phyloP scores from a whole-genome alignment of 2,113 vertebrate genomes.

The Lathamus discolor region DNA sequence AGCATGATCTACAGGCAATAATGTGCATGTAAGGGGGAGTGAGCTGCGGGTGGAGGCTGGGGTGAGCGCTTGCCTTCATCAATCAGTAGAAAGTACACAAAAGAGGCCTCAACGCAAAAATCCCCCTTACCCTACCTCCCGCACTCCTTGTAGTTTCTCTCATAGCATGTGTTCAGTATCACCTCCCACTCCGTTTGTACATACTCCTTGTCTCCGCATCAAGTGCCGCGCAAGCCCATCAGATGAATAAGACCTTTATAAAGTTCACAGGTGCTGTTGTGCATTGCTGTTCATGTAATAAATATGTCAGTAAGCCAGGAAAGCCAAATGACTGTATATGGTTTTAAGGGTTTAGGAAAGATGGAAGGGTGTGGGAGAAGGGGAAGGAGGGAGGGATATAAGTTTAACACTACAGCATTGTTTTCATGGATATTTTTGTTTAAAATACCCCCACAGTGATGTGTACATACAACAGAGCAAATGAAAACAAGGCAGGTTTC shows the following conservation, averaged over 20 bases:
- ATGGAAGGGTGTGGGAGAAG: not conserved
- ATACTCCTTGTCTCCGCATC: not conserved
- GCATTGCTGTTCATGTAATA: not conserved
- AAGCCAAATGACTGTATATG: not conserved
- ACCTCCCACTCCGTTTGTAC: not conserved
- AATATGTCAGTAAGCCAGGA: slow-evolving; percentile 21
- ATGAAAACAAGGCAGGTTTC: slow-evolving; percentile 25
- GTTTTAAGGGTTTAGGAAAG: slow-evolving; percentile 2
- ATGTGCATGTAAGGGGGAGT: rapidly evolving
- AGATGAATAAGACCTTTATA: slow-evolving; percentile 57
- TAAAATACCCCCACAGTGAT: not conserved
- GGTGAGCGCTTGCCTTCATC: not conserved
- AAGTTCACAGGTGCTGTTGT: slow-evolving; percentile 50
- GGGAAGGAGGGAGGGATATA: not conserved
- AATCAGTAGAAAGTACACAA: not conserved
- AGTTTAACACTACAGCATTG: not conserved
- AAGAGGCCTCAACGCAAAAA: not conserved
- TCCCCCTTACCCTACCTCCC: not conserved
- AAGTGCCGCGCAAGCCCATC: not conserved
- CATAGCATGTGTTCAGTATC: not conserved
- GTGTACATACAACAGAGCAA: not conserved
- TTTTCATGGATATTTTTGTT: not conserved
- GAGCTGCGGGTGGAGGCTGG: not conserved
- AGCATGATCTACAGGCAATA: not conserved
- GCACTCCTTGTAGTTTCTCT: rapidly evolving